Evolutionary conservation across 1,140 invertebrate species (phyloP), one percentile per base, ranked within the genome.

Genomic region (Pteromalus puparum): DNA sequence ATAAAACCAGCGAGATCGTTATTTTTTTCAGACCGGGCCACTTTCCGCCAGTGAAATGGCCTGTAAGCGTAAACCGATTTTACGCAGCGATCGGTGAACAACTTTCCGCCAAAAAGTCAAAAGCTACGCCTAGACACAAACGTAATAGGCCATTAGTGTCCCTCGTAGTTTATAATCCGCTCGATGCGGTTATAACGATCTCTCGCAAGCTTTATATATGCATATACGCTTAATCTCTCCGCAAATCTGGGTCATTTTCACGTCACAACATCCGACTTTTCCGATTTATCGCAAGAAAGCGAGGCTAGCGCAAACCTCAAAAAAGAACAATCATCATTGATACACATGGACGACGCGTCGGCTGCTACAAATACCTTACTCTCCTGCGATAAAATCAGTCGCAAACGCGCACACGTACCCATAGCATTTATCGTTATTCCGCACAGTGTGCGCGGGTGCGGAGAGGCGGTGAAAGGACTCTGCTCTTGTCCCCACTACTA

Each of bases 381-480:
- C 26, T n/a, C 28, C 2, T 5, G 30, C 26, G 78, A 72, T 53
- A 73, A 75, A 15, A 82, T 82, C 72, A 65, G 72, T 75, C 70
- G 46, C 26, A 5, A n/a, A 38, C 42, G n/a, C 30, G 18, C 42
- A 72, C 72, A 18, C 46, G 28, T 26, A 12, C 67, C 24, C 4
- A n/a, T 4, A 30, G 68, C 68, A 70, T 26, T 70, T 30, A 70
- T 70, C 72, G 30, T 38, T 74, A 30, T 34, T n/a, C 34, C 67
- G 67, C n/a, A n/a, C 2, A 30, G 70, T 30, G 42, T 76, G 81
- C 73, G 74, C 24, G 21, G 24, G 30, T 61, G 74, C 24, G 21
- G 24, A 9, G 30, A 6, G 21, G 46, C 76, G 70, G 83, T 84
- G 83, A 84, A 84, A 84, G 83, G 83, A 28, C 21, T 34, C 74